Conservation (phyloP, 1,140 invertebrate genomes). For the Monochamus saltuarius region DNA sequence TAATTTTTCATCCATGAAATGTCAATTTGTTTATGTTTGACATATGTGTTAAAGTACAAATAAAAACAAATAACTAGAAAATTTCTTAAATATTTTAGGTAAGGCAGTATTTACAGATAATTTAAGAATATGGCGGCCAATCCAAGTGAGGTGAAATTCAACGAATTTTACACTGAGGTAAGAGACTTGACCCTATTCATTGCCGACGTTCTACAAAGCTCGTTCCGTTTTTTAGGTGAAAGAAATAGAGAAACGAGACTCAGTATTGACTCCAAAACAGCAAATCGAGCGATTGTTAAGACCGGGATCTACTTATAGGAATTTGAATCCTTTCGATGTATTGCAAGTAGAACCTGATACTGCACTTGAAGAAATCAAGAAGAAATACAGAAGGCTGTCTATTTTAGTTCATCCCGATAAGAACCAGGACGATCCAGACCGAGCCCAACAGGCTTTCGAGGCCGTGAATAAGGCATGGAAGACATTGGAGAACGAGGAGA, state of each 20-base stretch:
- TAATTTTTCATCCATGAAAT: neutral
- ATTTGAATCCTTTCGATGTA: constrained; percentile 95
- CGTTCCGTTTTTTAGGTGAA: constrained; percentile 75
- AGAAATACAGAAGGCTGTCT: constrained; percentile 94
- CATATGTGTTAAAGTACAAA: neutral
- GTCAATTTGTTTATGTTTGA: neutral
- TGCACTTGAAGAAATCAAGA: constrained; percentile 89
- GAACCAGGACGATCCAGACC: constrained; percentile 93
- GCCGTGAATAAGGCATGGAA: constrained; percentile 97
- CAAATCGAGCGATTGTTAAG: constrained; percentile 91
- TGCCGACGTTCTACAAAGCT: constrained; percentile 20
- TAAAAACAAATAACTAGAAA: neutral
- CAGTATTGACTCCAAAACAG: constrained; percentile 88
- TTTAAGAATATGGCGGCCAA: no score
- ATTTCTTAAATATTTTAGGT: neutral
- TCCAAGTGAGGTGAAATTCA: constrained; percentile 58
- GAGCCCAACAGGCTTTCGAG: constrained; percentile 93
- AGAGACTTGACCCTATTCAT: constrained; percentile 20
- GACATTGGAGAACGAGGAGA: constrained; percentile 92
- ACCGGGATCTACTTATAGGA: constrained; percentile 94
- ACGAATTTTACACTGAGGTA: constrained; percentile 69
- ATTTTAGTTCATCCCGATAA: constrained; percentile 99
- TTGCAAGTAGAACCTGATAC: constrained; percentile 91
- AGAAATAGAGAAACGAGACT: constrained; percentile 90
- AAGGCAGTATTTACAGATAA: no score